phyloP scores from a whole-genome alignment of 2,888 invertebrate genomes.

The Axea sp. region DNA sequence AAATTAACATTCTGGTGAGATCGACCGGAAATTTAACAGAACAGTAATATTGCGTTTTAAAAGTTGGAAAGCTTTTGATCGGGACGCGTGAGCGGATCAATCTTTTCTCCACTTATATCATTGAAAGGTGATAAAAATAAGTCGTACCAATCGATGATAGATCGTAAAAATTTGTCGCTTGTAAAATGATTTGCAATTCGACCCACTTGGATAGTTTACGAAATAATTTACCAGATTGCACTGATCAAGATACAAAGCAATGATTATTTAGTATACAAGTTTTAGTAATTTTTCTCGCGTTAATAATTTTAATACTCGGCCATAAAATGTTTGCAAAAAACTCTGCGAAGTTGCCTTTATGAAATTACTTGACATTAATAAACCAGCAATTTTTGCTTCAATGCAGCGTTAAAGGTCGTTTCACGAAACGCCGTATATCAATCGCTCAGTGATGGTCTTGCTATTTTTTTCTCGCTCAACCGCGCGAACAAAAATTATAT shows the following conservation, averaged over 20 bases:
- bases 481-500: conserved; percentile 18
- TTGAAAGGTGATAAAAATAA: conserved; percentile 45
- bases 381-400: conserved; percentile 8
- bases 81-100: conserved; percentile 11
- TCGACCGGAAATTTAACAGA: conserved; percentile 32
- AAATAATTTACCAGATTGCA: neutral
- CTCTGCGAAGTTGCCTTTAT: conserved; percentile 4
- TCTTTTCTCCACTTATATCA: conserved; percentile 15
- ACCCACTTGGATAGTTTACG: too few species aligned
- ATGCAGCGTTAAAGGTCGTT: conserved; percentile 8
- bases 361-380: conserved; percentile 22
- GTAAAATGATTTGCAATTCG: neutral
- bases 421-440: conserved; percentile 11
- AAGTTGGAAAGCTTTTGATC: conserved; percentile 31
- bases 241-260: neutral
- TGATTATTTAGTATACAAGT: neutral
- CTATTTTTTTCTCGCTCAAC: neutral
- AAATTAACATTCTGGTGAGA: too few species aligned
- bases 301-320: neutral
- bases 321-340: conserved; percentile 9
- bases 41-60: conserved; percentile 40
- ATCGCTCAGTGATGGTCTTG: neutral
- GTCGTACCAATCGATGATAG: conserved; percentile 21
- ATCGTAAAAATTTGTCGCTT: conserved; percentile 23
- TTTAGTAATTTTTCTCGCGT: too few species aligned